These are phyloP conservation scores for Eudasyphora cyanicolor DNA, from an alignment of 2,888 invertebrate genomes.

Conservation along the genomic window DNA sequence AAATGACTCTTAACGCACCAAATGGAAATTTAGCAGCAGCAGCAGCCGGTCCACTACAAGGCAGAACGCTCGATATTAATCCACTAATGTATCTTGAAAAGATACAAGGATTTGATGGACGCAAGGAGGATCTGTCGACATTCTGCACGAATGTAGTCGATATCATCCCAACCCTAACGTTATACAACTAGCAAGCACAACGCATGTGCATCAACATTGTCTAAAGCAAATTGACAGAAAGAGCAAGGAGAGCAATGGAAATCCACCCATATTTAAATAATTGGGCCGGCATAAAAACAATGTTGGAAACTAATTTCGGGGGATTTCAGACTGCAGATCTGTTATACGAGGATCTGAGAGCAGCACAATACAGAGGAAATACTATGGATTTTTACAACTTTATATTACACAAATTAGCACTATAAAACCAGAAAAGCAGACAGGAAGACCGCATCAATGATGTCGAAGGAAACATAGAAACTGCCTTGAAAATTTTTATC, in stretches of 20 bases:
- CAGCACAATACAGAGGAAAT: background rate
- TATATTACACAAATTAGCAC: background rate
- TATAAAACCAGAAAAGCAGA: background rate
- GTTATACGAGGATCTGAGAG: background rate
- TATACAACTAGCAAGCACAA: slow-evolving; percentile 24
- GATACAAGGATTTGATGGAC: background rate
- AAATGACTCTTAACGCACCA: too few species aligned
- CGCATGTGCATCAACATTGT: slow-evolving; percentile 34
- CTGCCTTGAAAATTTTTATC: background rate
- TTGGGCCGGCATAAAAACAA: background rate
- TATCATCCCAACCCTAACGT: slow-evolving; percentile 10
- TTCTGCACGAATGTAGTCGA: slow-evolving; percentile 24
- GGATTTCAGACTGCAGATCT: background rate
- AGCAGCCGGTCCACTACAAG: too few species aligned
- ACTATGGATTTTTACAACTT: background rate
- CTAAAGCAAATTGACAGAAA: slow-evolving; percentile 23
- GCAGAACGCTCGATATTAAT: background rate
- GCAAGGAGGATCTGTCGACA: slow-evolving; percentile 31
- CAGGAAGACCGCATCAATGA: background rate
- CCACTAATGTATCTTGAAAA: slow-evolving; percentile 26
- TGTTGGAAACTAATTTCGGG: background rate
- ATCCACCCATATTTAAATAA: slow-evolving; percentile 16
- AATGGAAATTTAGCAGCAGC: too few species aligned
- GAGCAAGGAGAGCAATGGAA: slow-evolving; percentile 24
- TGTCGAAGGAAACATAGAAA: background rate